These are phyloP conservation scores for Watsonalla cultraria DNA, from an alignment of 2,888 invertebrate species.

Conservation along the genomic window DNA sequence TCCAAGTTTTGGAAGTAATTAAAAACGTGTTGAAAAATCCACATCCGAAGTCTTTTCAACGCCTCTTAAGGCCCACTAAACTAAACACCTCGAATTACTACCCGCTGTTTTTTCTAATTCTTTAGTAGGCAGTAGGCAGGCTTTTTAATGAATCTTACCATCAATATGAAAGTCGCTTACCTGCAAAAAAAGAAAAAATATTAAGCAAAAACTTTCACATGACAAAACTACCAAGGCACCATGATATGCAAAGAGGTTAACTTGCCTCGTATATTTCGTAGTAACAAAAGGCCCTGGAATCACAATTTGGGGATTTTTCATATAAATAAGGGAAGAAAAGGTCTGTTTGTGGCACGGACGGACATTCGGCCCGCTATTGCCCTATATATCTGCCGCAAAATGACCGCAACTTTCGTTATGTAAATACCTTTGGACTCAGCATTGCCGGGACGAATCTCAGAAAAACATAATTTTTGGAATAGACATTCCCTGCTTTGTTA, in stretches of 20 bases:
- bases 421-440: constrained; percentile 28
- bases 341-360: constrained; percentile 20
- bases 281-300: constrained; percentile 40
- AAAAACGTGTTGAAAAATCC: not conserved
- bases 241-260: constrained; percentile 30
- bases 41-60: not conserved
- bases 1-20: not conserved
- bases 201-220: constrained; percentile 14
- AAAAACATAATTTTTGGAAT: not conserved
- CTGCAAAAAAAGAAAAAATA: constrained; percentile 38
- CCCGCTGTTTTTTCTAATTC: no score
- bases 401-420: constrained; percentile 46
- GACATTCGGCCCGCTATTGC: constrained; percentile 34
- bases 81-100: no score
- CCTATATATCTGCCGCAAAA: constrained; percentile 45
- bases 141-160: constrained; percentile 17
- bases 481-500: not conserved
- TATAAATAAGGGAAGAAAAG: not conserved
- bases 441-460: constrained; percentile 27
- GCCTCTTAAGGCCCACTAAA: no score
- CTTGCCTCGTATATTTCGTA: constrained; percentile 3
- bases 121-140: not conserved
- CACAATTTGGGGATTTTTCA: constrained; percentile 1
- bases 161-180: constrained; percentile 40
- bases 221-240: constrained; percentile 20